Base-by-base conservation (phyloP, 1,140 invertebrate genomes). In the Drosophila carrolli region DNA sequence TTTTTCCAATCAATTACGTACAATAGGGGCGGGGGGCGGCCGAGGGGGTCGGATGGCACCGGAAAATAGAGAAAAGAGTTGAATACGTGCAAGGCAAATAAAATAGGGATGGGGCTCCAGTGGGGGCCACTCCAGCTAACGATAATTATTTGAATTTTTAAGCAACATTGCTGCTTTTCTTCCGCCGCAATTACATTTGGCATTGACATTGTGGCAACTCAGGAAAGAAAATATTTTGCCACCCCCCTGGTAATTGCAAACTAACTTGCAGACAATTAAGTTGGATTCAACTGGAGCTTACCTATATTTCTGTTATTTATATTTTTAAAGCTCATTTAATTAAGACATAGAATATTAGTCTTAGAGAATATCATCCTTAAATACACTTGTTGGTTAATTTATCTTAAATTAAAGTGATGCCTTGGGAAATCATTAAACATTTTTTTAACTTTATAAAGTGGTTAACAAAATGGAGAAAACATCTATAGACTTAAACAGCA, bases 1-100 rank as follows among this genome's bases (percentile, higher is more conserved):
- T 82, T 86, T 86, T 86, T 88, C 83, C 82, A 86, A 86, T 88
- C 82, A 86, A 88, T 86, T 86, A 86, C 82, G 29, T 66, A 60
- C 47, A 70, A 53, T 44, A 29, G 44, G 29, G 14, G 50, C 10
- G 32, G 23, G 27, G 16, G 27, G 11, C 27, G 9, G 46, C 29
- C 38, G 38, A 5, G 19, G 27, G 37, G 10, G 19, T 62, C 19
- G 38, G 32, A 7, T 32, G 57, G 50, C 37, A 16, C 4, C 27
- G 38, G 14, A 46, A 37, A 50, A 60, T 43, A 50, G 19, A 13
- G 65, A 48, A 48, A 60, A 38, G 65, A 58, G 54, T 29, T 27
- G 11, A 50, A 48, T 38, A 55, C 43, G 72, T 59, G 41, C 40
- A 40, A 44, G 35, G 23, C 13, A 72, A 63, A 60, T 37, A 63